Evolutionary conservation across 2,113 vertebrate species (phyloP).

Genomic region (Heterocephalus glaber): DNA sequence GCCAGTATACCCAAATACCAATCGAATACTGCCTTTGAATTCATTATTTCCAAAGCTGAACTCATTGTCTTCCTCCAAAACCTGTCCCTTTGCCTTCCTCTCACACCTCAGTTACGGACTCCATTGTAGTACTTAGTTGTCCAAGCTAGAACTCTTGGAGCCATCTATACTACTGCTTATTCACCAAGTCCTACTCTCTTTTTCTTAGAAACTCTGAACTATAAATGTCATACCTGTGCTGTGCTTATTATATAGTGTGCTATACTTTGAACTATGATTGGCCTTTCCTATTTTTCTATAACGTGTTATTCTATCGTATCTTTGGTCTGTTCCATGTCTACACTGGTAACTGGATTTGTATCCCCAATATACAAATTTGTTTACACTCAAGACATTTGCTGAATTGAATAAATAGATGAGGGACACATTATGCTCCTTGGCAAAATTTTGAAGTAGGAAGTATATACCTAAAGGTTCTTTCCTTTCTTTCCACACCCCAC

Average conservation of each 20-base stretch:
- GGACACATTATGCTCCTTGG: not conserved
- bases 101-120: not conserved
- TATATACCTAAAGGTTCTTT: not conserved
- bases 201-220: not conserved
- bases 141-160: not conserved
- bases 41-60: not conserved
- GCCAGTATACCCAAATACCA: not conserved
- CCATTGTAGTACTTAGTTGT: not conserved
- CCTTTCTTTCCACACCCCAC: not conserved
- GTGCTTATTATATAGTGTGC: not conserved
- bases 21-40: not conserved
- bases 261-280: not conserved
- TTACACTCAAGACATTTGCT: not conserved
- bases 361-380: not conserved
- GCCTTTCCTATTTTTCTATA: not conserved
- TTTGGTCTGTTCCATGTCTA: not conserved
- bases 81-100: not conserved
- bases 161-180: not conserved
- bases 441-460: not conserved
- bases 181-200: not conserved
- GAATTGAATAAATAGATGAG: not conserved
- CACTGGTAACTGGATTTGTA: not conserved
- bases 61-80: not conserved
- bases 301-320: not conserved
- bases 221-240: not conserved